Evolutionary conservation across 2,888 invertebrate species (phyloP).

Genomic region (Tetanocera ferruginea): DNA sequence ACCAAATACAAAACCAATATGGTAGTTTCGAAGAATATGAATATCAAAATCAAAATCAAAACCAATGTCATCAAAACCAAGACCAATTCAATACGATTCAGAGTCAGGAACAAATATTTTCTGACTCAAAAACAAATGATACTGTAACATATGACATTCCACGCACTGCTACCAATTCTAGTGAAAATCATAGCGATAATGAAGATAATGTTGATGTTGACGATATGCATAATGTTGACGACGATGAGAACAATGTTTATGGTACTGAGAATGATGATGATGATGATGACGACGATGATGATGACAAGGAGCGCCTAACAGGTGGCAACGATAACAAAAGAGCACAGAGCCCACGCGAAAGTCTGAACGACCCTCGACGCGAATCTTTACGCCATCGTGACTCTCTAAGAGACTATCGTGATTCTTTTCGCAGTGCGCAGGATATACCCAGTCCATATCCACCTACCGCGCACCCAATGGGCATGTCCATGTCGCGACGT

Average conservation of each 20-base stretch:
- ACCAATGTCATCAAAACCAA: too few species aligned
- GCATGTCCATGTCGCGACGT: background rate
- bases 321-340: constrained; percentile 16
- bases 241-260: background rate
- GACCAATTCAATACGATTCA: too few species aligned
- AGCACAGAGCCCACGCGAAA: background rate
- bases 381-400: too few species aligned
- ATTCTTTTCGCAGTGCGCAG: background rate
- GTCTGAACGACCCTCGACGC: background rate
- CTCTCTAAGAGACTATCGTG: too few species aligned
- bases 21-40: too few species aligned
- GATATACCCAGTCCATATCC: background rate
- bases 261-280: background rate
- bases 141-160: too few species aligned
- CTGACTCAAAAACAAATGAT: too few species aligned
- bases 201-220: background rate
- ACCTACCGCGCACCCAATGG: background rate
- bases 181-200: too few species aligned
- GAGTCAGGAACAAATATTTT: too few species aligned
- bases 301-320: background rate
- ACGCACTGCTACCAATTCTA: too few species aligned
- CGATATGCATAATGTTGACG: background rate
- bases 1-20: too few species aligned
- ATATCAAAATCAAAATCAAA: too few species aligned
- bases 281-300: background rate